phyloP scores from a whole-genome alignment of 2,888 invertebrate genomes.

The Acholoe squamosa region DNA sequence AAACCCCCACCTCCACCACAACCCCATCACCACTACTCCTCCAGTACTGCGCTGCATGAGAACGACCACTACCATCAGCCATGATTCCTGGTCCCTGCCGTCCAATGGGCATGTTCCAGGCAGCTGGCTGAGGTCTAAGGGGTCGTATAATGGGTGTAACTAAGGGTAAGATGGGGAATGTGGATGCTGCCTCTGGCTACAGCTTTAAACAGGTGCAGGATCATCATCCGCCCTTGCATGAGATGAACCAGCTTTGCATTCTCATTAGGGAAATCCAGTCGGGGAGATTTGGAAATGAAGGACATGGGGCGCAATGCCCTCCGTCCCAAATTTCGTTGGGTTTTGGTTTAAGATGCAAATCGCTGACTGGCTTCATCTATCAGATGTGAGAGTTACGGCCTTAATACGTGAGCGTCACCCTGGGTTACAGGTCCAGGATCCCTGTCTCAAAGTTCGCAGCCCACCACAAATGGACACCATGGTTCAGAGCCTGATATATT shows the following conservation, averaged over 20 bases:
- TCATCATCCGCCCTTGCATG: neutral
- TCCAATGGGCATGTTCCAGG: neutral
- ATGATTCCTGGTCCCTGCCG: neutral
- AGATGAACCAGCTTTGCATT: neutral
- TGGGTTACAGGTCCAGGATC: neutral
- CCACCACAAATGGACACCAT: no score
- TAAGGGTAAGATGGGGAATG: neutral
- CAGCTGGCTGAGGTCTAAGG: neutral
- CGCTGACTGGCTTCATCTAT: conserved; percentile 29
- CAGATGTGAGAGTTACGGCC: conserved; percentile 7
- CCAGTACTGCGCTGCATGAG: neutral
- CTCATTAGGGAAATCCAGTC: no score
- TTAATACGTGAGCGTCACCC: conserved; percentile 29
- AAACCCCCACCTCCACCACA: neutral
- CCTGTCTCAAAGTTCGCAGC: no score
- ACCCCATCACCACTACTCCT: no score
- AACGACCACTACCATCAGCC: neutral
- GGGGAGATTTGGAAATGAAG: no score
- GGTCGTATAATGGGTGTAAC: conserved; percentile 3
- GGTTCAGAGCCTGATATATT: no score
- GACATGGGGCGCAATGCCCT: no score
- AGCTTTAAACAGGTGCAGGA: neutral
- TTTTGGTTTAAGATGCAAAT: conserved; percentile 53
- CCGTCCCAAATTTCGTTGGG: no score
- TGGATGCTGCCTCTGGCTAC: neutral